A percentile compares a stretch with the other conserved stretches of the same genome.
Conservation (phyloP, 2,797 vertebrate genomes). For the Gallinago stenura region DNA sequence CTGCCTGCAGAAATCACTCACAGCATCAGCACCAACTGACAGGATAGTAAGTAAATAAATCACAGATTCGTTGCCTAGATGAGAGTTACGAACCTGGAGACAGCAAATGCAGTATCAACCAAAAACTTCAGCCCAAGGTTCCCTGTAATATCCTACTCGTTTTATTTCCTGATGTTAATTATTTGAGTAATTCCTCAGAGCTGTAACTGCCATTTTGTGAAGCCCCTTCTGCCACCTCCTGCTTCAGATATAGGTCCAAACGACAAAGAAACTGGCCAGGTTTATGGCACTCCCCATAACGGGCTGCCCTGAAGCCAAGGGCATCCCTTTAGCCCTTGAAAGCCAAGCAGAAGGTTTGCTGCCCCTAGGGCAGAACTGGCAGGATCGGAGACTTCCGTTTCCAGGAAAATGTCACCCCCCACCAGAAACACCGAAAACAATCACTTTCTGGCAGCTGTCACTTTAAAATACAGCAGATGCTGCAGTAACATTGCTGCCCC, state of each 20-base stretch:
- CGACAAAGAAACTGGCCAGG: neutral
- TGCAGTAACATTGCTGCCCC: neutral
- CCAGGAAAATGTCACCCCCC: neutral
- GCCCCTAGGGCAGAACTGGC: neutral
- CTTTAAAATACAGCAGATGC: neutral
- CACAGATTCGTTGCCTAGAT: neutral
- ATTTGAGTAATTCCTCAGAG: neutral
- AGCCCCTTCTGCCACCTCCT: neutral
- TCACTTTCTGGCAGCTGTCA: too few relatives aligned
- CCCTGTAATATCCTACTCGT: accelerated
- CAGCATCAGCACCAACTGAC: constrained; percentile 13
- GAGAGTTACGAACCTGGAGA: neutral
- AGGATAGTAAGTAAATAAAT: constrained; percentile 41
- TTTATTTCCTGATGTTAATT: neutral
- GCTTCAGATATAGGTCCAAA: neutral
- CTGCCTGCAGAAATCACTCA: constrained; percentile 53
- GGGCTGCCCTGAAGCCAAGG: neutral
- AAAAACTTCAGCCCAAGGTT: neutral
- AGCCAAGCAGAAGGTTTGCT: neutral
- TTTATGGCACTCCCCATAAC: neutral
- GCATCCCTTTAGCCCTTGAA: neutral
- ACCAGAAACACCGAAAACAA: neutral
- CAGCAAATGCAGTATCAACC: neutral
- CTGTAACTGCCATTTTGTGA: neutral
- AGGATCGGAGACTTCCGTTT: neutral